A percentile compares a stretch with the other conserved stretches of the same genome.
Evolutionary conservation across 2,888 invertebrate genomes (phyloP).

Genomic region (Agonopterix subpropinquella): DNA sequence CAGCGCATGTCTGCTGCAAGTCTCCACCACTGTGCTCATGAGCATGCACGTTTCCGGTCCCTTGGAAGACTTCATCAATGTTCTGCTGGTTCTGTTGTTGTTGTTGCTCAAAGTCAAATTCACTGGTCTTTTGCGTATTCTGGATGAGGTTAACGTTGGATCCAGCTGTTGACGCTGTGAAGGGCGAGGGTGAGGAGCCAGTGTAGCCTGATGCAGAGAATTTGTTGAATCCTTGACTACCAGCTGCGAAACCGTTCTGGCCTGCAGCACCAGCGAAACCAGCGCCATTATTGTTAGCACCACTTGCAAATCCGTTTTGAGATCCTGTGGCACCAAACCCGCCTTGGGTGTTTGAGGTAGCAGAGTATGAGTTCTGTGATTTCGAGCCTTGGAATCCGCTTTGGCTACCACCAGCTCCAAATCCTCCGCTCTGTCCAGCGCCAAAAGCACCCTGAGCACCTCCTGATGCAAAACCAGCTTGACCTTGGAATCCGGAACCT

Average conservation of each 20-base stretch:
- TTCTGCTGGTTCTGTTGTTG: constrained; percentile 51
- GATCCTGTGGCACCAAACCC: neutral
- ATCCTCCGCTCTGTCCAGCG: neutral
- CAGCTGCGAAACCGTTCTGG: constrained; percentile 7
- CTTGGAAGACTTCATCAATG: constrained; percentile 51
- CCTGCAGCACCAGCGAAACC: neutral
- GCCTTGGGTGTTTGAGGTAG: neutral
- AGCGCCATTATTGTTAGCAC: constrained; percentile 2
- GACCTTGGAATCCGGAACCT: constrained; percentile 15
- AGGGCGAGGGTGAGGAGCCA: constrained; percentile 58
- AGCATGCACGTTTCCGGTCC: constrained; percentile 46
- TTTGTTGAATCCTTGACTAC: constrained; percentile 23
- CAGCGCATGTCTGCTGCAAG: constrained; percentile 72
- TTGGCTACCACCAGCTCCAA: constrained; percentile 3
- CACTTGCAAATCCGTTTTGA: constrained; percentile 7
- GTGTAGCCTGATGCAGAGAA: constrained; percentile 39
- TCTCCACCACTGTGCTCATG: constrained; percentile 43
- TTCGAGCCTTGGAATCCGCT: neutral
- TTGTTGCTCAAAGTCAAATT: constrained; percentile 48
- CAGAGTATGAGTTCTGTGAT: too few species aligned
- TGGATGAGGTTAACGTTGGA: constrained; percentile 54
- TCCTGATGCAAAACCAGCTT: constrained; percentile 14
- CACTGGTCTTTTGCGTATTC: constrained; percentile 42
- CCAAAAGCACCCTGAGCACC: constrained; percentile 5
- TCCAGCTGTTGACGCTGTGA: constrained; percentile 41